These are phyloP conservation scores for Tuberolachnus salignus DNA, from an alignment of 2,888 invertebrate species.

Conservation along the genomic window DNA sequence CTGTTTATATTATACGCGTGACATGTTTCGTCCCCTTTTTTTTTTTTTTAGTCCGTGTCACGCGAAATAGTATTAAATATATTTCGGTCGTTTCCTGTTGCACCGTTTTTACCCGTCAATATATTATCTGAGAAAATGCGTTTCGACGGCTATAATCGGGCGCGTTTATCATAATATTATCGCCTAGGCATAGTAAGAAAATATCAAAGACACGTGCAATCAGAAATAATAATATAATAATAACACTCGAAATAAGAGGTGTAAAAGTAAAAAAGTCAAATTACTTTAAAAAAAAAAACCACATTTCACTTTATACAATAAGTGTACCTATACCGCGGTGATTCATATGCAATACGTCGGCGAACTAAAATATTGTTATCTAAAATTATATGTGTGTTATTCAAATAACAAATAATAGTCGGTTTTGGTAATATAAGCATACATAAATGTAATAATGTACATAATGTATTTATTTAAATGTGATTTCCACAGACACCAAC, in stretches of 20 bases:
- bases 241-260: not conserved
- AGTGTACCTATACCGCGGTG: too few species aligned
- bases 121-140: slow-evolving; percentile 6
- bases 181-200: not conserved
- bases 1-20: not conserved
- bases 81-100: slow-evolving; percentile 51
- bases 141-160: not conserved
- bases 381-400: too few species aligned
- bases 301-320: too few species aligned
- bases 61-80: slow-evolving; percentile 15
- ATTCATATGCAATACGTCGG: too few species aligned
- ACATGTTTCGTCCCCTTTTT: slow-evolving; percentile 15
- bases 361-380: too few species aligned
- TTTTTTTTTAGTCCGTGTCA: slow-evolving; percentile 21
- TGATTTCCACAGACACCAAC: too few species aligned
- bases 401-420: too few species aligned
- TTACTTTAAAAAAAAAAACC: too few species aligned
- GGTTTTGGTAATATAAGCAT: too few species aligned
- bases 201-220: not conserved
- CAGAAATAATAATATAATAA: not conserved
- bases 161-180: not conserved
- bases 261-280: too few species aligned
- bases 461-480: too few species aligned
- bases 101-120: slow-evolving; percentile 27
- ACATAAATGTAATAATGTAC: too few species aligned